Base-by-base conservation (phyloP, 2,888 invertebrate genomes). In the Ormyrus rosae region DNA sequence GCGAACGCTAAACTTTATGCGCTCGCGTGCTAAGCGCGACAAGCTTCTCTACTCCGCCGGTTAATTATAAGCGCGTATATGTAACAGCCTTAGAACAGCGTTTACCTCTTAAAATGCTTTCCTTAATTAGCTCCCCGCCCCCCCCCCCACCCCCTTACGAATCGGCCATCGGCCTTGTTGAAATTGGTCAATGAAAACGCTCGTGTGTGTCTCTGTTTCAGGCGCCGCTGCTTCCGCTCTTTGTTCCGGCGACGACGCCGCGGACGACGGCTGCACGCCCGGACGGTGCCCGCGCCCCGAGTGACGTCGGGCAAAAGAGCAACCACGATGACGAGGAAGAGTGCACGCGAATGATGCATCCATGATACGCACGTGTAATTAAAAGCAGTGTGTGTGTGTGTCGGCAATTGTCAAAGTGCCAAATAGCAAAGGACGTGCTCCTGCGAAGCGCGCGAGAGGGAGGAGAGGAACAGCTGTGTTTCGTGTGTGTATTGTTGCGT, bases 201-300 rank as follows among this genome's bases (percentile, higher is more conserved):
- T 4, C 34, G 34, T 4, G 34, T 4, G 34, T 34, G 4, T 34
- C 34, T 34, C 34, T 34, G 34, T 34, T 34, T 34, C 34, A 34
- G 34, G 34, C 34, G 34, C 34, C 34, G 81, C 68, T 72, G 75
- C 51, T 75, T 76, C 76, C 76, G 81, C 79, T 72, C 79, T 55
- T 68, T 79, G 78, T 79, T 67, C 75, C 67, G 71, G 75, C 75
- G 72, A 51, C 81, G 67, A 46, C 75, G 72, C 51, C 81, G 67
- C 46, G 75, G 80, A 75, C 51, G 75, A 48, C 74, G 64, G 51
- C 65, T 53, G 69, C 56, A 60, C 55, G 56, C 58, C 56, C 19
- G 68, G 61, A 51, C 5, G 19, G 34, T 65, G 19, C 67, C 61
- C n/a, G 8, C 75, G 56, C 60, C 56, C 34, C 2, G 34, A 34